phyloP scores from a whole-genome alignment of 2,113 vertebrate species.

The Conger conger region DNA sequence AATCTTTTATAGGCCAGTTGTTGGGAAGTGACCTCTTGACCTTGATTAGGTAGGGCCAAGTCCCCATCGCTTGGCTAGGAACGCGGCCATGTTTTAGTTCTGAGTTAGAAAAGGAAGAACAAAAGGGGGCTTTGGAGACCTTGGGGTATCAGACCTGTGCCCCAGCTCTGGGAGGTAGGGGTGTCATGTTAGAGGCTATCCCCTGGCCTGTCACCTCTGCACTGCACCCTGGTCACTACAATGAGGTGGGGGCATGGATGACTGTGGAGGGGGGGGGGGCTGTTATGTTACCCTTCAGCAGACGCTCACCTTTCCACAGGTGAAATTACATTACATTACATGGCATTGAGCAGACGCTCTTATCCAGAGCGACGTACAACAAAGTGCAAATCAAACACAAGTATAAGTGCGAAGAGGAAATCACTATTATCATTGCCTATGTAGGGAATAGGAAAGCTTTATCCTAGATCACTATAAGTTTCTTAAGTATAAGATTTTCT shows the following conservation, averaged over 20 bases:
- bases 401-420: too few relatives aligned
- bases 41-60: conserved; percentile 97
- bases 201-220: conserved; percentile 44
- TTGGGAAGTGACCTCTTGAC: conserved; percentile 99
- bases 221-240: neutral
- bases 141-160: conserved; percentile 67
- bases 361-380: too few relatives aligned
- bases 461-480: neutral
- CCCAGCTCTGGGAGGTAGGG: conserved; percentile 59
- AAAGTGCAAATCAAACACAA: too few relatives aligned
- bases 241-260: conserved; percentile 17
- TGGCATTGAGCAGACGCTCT: too few relatives aligned
- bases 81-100: conserved; percentile 73
- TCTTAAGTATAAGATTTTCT: too few relatives aligned
- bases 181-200: conserved; percentile 42
- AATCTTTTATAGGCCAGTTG: conserved; percentile 99
- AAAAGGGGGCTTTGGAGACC: conserved; percentile 83
- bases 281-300: conserved; percentile 43
- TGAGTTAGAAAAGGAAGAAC: conserved; percentile 84
- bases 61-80: conserved; percentile 85
- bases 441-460: too few relatives aligned
- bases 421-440: too few relatives aligned
- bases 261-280: conserved; percentile 25
- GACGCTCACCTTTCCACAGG: conserved; percentile 53
- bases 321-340: too few relatives aligned